Conservation (phyloP, 1,140 invertebrate species). For the Achroia grisella region DNA sequence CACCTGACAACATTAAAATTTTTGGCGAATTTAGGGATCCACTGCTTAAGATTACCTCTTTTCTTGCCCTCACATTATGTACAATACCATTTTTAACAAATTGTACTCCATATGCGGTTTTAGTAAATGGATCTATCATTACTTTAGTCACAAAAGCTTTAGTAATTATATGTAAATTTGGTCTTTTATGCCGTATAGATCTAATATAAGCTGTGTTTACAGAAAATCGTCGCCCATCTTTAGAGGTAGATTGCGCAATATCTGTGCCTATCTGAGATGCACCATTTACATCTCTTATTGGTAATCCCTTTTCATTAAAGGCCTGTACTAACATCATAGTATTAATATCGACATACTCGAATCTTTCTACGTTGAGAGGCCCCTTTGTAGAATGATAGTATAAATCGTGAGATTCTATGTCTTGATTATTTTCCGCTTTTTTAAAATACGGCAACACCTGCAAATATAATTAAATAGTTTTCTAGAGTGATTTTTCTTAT, state of each 20-base stretch:
- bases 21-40: conserved; percentile 84
- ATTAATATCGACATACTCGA: conserved; percentile 76
- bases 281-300: conserved; percentile 74
- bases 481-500: no score
- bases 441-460: conserved; percentile 86
- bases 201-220: conserved; percentile 83
- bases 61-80: conserved; percentile 68
- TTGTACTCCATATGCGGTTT: conserved; percentile 81
- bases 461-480: conserved; percentile 15
- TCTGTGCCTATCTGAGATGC: conserved; percentile 75
- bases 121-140: conserved; percentile 81
- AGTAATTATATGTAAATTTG: conserved; percentile 82
- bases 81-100: conserved; percentile 76
- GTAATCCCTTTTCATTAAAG: conserved; percentile 76
- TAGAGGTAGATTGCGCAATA: conserved; percentile 75
- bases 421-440: conserved; percentile 83
- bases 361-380: conserved; percentile 77
- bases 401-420: conserved; percentile 59
- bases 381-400: conserved; percentile 75
- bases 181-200: conserved; percentile 78
- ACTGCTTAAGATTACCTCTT: conserved; percentile 83
- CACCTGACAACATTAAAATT: conserved; percentile 83
- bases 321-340: conserved; percentile 73
- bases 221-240: conserved; percentile 79
- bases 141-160: conserved; percentile 82